Percentiles rank a stretch among this genome's conserved stretches.
Conservation (phyloP, 1,140 invertebrate species). For the Drosophila setifemur region DNA sequence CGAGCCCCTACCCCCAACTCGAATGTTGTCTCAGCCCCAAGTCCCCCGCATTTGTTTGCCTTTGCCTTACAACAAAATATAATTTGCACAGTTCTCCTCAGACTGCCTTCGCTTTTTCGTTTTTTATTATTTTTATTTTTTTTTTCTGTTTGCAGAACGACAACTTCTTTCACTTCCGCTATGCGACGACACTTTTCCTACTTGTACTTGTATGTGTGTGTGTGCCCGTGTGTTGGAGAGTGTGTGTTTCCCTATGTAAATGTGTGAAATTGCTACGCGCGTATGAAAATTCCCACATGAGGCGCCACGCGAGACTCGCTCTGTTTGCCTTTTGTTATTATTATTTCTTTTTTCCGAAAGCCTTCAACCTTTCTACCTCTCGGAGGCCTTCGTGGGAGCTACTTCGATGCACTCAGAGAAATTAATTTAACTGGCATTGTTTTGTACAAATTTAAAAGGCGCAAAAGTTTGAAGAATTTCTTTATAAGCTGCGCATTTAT, state of each 20-base stretch:
- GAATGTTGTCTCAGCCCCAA: neutral
- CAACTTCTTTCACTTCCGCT: conserved; percentile 77
- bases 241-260: conserved; percentile 78
- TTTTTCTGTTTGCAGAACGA: conserved; percentile 32
- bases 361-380: conserved; percentile 52
- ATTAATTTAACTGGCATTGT: too few species aligned
- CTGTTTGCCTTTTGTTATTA: conserved; percentile 79
- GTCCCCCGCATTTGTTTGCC: conserved; percentile 39
- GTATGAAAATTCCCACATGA: conserved; percentile 75
- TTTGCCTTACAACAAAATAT: conserved; percentile 68
- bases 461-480: too few species aligned
- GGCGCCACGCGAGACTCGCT: conserved; percentile 43
- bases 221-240: neutral
- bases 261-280: conserved; percentile 79
- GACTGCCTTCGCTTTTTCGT: neutral
- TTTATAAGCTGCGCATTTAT: too few species aligned
- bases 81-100: conserved; percentile 58
- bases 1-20: neutral
- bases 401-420: conserved; percentile 4
- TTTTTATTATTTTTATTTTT: conserved; percentile 7
- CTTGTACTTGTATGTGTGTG: neutral
- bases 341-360: conserved; percentile 59
- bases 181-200: conserved; percentile 71
- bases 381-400: neutral
- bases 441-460: too few species aligned